Base-by-base conservation (phyloP, 2,888 invertebrate genomes). In the Euspilapteryx auroguttella region DNA sequence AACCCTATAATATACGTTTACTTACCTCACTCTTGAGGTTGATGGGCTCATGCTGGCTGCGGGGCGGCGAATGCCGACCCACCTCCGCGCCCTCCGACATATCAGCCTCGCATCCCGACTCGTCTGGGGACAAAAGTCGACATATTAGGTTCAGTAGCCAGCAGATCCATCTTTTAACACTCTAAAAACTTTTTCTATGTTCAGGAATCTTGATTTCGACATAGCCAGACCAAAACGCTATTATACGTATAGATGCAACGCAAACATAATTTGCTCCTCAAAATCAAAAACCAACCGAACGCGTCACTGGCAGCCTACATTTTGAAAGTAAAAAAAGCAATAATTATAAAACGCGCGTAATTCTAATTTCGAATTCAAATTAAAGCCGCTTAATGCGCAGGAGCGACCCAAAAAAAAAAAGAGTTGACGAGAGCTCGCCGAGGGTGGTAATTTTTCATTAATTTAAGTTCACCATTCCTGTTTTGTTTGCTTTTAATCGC, bases 51-150 rank as follows among this genome's bases (percentile, higher is more conserved):
- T 66, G 71, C 51, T 71, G 73, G 61, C 66, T 66, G 63, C 73
- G 71, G 61, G 76, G 73, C 68, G 75, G 68, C 68, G 75, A 61
- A 58, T 61, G 71, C 65, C 71, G 66, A 36, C 82, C 84, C 78
- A 81, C 84, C 61, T 80, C 80, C 66, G 79, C 78, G 64, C 85
- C 85, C 76, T 86, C 86, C 78, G 85, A 81, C 86, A 86, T 86
- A 81, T 86, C 86, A 85, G 83, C 85, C 85, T 84, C 84, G 85
- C 86, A 86, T 86, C 85, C 85, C 83, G 85, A 84, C 73, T 85
- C 84, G 82, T 85, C 85, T 85, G 17, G 17, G 5, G 17, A 17
- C 5, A 17, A 8, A 17, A 17, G 8, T 6, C n/a, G n/a, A n/a
- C n/a, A n/a, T n/a, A n/a, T n/a, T n/a, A n/a, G n/a, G n/a, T n/a